These are phyloP conservation scores for Coenobita brevimanus DNA, from an alignment of 1,140 invertebrate genomes.

Conservation along the genomic window DNA sequence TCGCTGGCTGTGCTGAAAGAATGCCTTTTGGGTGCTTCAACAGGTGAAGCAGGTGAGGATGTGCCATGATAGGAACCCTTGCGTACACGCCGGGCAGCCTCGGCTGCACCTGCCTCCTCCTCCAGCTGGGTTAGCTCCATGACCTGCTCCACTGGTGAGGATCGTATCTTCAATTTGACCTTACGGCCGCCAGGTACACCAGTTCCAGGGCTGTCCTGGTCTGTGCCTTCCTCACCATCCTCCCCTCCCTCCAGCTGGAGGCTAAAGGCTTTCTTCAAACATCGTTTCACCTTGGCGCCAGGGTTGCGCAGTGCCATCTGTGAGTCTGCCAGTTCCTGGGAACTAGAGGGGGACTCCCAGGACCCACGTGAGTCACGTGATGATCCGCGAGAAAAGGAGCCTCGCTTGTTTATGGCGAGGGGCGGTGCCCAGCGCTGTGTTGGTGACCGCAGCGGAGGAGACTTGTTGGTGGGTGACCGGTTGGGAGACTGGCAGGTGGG, in stretches of 20 bases:
- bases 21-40: conserved; percentile 64
- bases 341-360: conserved; percentile 40
- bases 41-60: conserved; percentile 47
- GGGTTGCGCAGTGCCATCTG: conserved; percentile 14
- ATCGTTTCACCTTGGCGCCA: conserved; percentile 31
- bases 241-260: conserved; percentile 56
- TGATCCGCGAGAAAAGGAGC: conserved; percentile 32
- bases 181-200: conserved; percentile 36
- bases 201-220: background rate
- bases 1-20: conserved; percentile 63
- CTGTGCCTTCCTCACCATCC: conserved; percentile 7
- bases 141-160: conserved; percentile 42
- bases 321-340: background rate
- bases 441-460: conserved; percentile 52
- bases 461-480: conserved; percentile 43
- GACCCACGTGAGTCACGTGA: conserved; percentile 40
- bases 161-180: conserved; percentile 51
- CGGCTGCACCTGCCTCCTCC: conserved; percentile 47
- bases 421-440: conserved; percentile 40
- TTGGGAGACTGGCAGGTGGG: conserved; percentile 50
- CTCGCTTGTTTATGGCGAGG: conserved; percentile 25
- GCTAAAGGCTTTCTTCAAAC: conserved; percentile 59
- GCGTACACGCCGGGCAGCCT: conserved; percentile 34
- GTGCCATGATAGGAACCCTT: conserved; percentile 66
- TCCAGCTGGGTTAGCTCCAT: conserved; percentile 58